Evolutionary conservation across 2,888 invertebrate species (phyloP).

Genomic region (Clanis bilineata): DNA sequence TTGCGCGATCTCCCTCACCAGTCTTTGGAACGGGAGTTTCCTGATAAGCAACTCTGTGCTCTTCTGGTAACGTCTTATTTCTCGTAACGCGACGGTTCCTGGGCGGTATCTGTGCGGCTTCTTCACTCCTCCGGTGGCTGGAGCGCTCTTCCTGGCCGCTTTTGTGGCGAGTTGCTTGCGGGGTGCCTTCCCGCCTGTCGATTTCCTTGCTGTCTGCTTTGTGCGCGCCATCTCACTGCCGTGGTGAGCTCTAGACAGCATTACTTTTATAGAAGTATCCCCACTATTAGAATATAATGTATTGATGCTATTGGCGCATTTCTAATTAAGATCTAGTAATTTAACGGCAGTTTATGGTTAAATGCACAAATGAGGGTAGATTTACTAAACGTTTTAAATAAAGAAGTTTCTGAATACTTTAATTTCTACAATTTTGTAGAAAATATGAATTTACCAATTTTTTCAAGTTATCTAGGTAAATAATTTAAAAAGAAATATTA

Average conservation of each 20-base stretch:
- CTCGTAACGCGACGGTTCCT: conserved; percentile 86
- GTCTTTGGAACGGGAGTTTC: conserved; percentile 87
- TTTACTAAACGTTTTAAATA: too few relatives aligned
- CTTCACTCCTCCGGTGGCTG: conserved; percentile 88
- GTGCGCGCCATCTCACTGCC: conserved; percentile 84
- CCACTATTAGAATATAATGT: not conserved
- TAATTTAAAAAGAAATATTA: too few relatives aligned
- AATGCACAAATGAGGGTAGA: too few relatives aligned
- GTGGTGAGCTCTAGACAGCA: not conserved
- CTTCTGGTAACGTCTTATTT: conserved; percentile 88
- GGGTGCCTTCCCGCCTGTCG: conserved; percentile 88
- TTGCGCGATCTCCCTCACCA: conserved; percentile 88
- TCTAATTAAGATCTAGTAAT: too few relatives aligned
- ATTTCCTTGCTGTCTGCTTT: conserved; percentile 88
- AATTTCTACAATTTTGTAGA: too few relatives aligned
- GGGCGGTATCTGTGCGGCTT: conserved; percentile 88
- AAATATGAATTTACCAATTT: too few relatives aligned
- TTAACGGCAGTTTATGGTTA: too few relatives aligned
- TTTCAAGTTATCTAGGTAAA: too few relatives aligned
- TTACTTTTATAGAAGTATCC: not conserved
- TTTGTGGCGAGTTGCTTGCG: conserved; percentile 87
- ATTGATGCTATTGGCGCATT: not conserved
- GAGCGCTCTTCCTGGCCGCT: conserved; percentile 87
- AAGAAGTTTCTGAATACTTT: too few relatives aligned
- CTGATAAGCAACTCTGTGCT: conserved; percentile 87